Evolutionary conservation across 2,888 invertebrate genomes (phyloP).

Genomic region (Oscheius sp.): DNA sequence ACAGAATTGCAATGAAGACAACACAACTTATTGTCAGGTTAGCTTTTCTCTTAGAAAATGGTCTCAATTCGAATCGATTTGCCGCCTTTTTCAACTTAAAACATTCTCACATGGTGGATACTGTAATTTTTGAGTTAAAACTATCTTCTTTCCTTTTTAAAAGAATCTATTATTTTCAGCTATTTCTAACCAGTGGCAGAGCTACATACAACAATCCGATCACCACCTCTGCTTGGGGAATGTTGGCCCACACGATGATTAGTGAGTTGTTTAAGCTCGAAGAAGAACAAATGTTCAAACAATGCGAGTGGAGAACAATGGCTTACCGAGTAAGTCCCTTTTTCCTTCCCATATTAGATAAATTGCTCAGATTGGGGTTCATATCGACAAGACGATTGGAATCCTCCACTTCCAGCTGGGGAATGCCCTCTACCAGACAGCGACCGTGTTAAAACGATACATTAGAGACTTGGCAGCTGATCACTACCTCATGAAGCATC

Average conservation of each 20-base stretch:
- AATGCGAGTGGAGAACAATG: conserved; percentile 49
- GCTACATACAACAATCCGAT: conserved; percentile 28
- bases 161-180: no score
- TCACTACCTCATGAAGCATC: conserved; percentile 24
- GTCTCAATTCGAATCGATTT: no score
- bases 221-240: conserved; percentile 44
- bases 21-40: conserved; percentile 35
- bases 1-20: conserved; percentile 25
- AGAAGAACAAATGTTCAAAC: conserved; percentile 26
- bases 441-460: conserved; percentile 41
- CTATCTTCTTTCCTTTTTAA: background rate
- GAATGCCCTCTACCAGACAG: conserved; percentile 43
- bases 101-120: conserved; percentile 22
- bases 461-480: conserved; percentile 22
- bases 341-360: background rate
- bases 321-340: conserved; percentile 36
- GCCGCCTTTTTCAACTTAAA: no score
- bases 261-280: conserved; percentile 41
- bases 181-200: conserved; percentile 30
- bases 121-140: conserved; percentile 31
- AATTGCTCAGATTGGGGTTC: conserved; percentile 46
- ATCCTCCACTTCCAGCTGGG: conserved; percentile 46
- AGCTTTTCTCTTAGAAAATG: no score
- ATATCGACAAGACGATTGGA: conserved; percentile 38
- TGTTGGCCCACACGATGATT: conserved; percentile 42